Evolutionary conservation across 2,113 vertebrate species (phyloP).

Genomic region (Ceyx cyanopectus): DNA sequence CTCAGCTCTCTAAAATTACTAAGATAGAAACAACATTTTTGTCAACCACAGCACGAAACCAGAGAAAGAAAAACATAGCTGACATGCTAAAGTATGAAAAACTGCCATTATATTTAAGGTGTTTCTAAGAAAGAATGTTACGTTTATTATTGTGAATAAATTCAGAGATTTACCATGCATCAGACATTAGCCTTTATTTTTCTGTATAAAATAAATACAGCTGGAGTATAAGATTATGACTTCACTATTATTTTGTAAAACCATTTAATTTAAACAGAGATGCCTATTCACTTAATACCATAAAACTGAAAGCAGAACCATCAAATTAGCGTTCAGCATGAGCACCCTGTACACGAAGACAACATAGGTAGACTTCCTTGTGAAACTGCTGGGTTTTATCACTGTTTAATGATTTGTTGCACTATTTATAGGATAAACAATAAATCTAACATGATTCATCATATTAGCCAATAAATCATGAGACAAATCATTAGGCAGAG

Average conservation of each 20-base stretch:
- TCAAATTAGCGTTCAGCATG: slow-evolving; percentile 19
- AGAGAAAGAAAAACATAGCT: slow-evolving; percentile 2
- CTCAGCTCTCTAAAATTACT: slow-evolving; percentile 1
- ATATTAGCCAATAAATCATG: slow-evolving; percentile 86
- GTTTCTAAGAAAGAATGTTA: slow-evolving; percentile 67
- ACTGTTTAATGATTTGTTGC: slow-evolving; percentile 82
- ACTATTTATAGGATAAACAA: slow-evolving; percentile 84
- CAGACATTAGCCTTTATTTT: slow-evolving; percentile 75
- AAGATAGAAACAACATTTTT: slow-evolving; percentile 9
- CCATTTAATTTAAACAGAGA: slow-evolving; percentile 59
- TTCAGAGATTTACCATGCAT: slow-evolving; percentile 60
- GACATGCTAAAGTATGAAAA: slow-evolving; percentile 30
- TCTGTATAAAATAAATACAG: slow-evolving; percentile 77
- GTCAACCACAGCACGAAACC: slow-evolving; percentile 3
- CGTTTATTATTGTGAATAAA: slow-evolving; percentile 75
- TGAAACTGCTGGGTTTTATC: slow-evolving; percentile 70
- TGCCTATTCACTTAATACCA: slow-evolving; percentile 10
- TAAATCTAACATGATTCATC: slow-evolving; percentile 85
- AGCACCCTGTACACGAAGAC: not conserved
- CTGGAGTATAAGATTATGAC: slow-evolving; percentile 70
- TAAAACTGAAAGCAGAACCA: slow-evolving; percentile 7
- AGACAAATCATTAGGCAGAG: slow-evolving; percentile 85
- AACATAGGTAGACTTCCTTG: slow-evolving; percentile 59
- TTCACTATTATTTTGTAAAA: slow-evolving; percentile 72
- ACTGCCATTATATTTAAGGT: slow-evolving; percentile 60